These are phyloP conservation scores for Opisthograptis luteolata DNA, from an alignment of 2,888 invertebrate genomes.

Conservation along the genomic window DNA sequence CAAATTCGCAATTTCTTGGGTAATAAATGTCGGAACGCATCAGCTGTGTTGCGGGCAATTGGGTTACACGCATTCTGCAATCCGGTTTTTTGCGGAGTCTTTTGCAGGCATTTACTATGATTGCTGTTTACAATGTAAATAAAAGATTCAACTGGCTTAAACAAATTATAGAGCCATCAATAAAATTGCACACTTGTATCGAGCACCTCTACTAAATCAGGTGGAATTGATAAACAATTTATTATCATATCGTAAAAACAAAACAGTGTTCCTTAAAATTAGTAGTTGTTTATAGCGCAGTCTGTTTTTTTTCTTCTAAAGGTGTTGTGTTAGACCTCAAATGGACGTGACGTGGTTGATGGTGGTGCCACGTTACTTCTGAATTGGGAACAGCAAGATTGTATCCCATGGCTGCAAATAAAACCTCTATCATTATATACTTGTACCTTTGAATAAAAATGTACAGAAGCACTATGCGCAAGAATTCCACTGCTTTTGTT, in stretches of 20 bases:
- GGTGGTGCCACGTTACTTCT: too few relatives aligned
- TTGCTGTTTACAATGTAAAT: conserved; percentile 32
- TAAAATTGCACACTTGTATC: neutral
- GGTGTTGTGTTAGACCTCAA: too few relatives aligned
- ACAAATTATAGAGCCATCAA: conserved; percentile 9
- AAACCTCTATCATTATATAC: too few relatives aligned
- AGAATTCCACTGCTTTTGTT: neutral
- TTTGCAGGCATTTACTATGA: conserved; percentile 24
- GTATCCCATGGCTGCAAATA: too few relatives aligned
- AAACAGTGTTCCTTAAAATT: neutral
- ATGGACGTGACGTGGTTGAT: too few relatives aligned
- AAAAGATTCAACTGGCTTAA: conserved; percentile 22
- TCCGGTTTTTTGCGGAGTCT: conserved; percentile 27
- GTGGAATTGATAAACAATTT: too few relatives aligned
- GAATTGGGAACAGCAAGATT: too few relatives aligned
- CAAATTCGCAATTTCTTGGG: conserved; percentile 76
- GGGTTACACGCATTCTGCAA: conserved; percentile 52
- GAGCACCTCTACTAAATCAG: neutral
- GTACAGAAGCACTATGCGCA: too few relatives aligned
- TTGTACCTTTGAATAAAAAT: too few relatives aligned
- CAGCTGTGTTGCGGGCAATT: conserved; percentile 75
- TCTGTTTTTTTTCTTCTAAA: too few relatives aligned
- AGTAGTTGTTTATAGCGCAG: too few relatives aligned
- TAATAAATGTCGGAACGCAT: conserved; percentile 76
- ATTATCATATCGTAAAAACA: neutral